Percentiles rank a stretch among this genome's conserved stretches.
phyloP scores from a whole-genome alignment of 2,113 vertebrate genomes.

The Chroicocephalus ridibundus region DNA sequence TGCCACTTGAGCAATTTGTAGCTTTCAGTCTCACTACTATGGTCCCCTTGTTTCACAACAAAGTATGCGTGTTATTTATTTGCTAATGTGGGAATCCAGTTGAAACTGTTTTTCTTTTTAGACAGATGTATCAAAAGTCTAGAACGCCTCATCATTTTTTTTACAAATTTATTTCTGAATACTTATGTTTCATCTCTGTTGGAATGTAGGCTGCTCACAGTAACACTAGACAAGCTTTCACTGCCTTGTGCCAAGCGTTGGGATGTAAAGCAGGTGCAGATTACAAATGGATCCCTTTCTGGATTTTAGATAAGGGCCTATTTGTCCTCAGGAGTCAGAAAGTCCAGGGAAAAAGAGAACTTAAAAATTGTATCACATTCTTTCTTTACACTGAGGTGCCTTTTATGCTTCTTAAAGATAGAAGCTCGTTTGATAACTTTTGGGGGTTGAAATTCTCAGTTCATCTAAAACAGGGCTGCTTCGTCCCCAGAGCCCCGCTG shows the following conservation, averaged over 20 bases:
- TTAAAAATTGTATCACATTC: conserved; percentile 21
- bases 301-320: conserved; percentile 25
- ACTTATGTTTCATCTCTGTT: neutral
- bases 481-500: neutral
- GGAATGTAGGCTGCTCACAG: neutral
- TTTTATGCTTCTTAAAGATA: conserved; percentile 50
- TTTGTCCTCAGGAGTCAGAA: conserved; percentile 41
- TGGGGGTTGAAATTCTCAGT: neutral
- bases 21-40: neutral
- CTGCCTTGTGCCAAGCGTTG: conserved; percentile 31
- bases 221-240: conserved; percentile 7
- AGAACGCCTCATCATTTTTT: neutral
- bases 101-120: neutral
- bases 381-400: conserved; percentile 50
- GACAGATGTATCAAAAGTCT: neutral
- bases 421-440: neutral
- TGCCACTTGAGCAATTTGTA: conserved; percentile 2
- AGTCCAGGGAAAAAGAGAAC: conserved; percentile 5
- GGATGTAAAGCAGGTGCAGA: conserved; percentile 45
- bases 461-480: neutral
- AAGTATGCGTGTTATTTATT: neutral
- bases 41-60: neutral
- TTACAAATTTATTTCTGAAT: neutral
- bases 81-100: neutral
- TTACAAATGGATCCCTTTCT: conserved; percentile 23